A percentile compares a stretch with the other conserved stretches of the same genome.
Conservation (phyloP, 2,113 vertebrate species). For the Asarcornis scutulata region DNA sequence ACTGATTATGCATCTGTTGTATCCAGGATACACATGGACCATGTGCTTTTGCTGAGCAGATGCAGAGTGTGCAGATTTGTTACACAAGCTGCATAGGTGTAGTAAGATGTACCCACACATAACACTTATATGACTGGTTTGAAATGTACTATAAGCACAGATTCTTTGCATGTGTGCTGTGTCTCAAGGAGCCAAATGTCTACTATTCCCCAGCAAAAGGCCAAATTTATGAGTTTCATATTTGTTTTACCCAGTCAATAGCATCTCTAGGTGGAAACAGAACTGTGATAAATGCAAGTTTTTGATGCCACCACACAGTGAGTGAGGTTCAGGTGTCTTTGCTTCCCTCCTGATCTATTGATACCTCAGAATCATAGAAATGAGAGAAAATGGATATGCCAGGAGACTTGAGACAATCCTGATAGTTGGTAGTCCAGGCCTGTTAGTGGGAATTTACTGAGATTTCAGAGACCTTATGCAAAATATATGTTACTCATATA, state of each 20-base stretch:
- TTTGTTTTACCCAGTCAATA: background rate
- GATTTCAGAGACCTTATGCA: background rate
- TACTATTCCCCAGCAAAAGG: background rate
- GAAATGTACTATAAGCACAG: background rate
- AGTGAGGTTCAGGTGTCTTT: background rate
- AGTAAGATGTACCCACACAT: background rate
- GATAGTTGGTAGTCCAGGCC: background rate
- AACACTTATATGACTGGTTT: background rate
- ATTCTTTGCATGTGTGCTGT: background rate
- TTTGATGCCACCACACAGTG: background rate
- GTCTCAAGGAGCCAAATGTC: background rate
- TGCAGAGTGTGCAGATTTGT: background rate
- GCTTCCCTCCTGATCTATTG: background rate
- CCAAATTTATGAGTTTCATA: background rate
- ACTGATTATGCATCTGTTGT: background rate
- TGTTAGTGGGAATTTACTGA: background rate
- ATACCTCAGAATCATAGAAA: background rate
- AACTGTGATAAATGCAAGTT: background rate
- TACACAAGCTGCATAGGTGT: background rate
- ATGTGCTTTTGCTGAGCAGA: accelerated
- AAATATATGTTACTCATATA: background rate
- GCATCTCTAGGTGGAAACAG: background rate
- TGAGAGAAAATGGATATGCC: background rate
- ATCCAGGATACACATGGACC: too few species aligned
- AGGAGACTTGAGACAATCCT: background rate